These are phyloP conservation scores for Lithosia quadra DNA, from an alignment of 2,888 invertebrate genomes.

Conservation along the genomic window DNA sequence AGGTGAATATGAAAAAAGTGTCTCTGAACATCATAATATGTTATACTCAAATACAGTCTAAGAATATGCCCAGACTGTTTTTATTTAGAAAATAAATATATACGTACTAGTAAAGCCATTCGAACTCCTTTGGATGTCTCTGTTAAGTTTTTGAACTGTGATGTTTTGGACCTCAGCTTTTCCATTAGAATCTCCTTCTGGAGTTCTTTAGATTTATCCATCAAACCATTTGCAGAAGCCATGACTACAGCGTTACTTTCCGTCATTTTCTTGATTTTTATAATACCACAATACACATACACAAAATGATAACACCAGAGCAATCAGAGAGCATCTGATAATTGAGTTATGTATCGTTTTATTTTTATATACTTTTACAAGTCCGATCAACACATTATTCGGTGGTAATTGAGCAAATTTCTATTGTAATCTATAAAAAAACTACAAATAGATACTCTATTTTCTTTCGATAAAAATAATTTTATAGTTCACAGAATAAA, in stretches of 20 bases:
- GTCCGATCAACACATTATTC: conserved; percentile 25
- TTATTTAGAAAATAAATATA: too few species aligned
- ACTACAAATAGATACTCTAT: conserved; percentile 28
- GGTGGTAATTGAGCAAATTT: conserved; percentile 29
- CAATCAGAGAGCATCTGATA: conserved; percentile 66
- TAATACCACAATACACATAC: conserved; percentile 48
- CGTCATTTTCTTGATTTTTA: conserved; percentile 66
- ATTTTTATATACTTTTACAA: conserved; percentile 39
- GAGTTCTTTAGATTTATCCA: conserved; percentile 82
- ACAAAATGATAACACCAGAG: conserved; percentile 58
- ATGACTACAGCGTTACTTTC: conserved; percentile 71
- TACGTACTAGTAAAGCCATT: conserved; percentile 93
- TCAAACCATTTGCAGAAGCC: conserved; percentile 68
- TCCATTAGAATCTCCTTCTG: conserved; percentile 97
- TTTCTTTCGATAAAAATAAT: conserved; percentile 41
- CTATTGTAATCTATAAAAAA: conserved; percentile 32
- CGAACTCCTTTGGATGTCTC: conserved; percentile 96
- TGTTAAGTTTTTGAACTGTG: conserved; percentile 92
- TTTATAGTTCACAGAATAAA: conserved; percentile 52
- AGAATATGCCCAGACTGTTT: too few species aligned
- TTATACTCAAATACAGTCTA: too few species aligned
- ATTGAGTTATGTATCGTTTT: conserved; percentile 25
- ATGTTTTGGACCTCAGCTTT: conserved; percentile 93
- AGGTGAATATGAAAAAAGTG: too few species aligned
- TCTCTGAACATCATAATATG: too few species aligned